Base-by-base conservation (phyloP, 2,888 invertebrate species). In the Spilarctia lutea region DNA sequence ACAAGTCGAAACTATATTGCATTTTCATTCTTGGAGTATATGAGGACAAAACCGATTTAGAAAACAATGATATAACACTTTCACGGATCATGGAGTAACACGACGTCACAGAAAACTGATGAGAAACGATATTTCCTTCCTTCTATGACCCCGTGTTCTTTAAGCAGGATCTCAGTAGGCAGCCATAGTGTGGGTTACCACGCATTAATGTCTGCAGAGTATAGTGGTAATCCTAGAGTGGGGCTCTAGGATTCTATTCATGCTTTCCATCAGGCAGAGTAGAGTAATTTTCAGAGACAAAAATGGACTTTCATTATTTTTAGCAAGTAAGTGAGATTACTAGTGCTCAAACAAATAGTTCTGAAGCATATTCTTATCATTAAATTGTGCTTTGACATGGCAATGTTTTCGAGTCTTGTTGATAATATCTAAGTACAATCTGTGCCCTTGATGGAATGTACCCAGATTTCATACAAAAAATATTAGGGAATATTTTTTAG, bases 1-100 rank as follows among this genome's bases (percentile, higher is more conserved):
- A 63, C 16, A 7, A 83, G 72, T n/a, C 93, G 93, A 80, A 79
- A 30, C n/a, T 24, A 65, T 33, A 24, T 24, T 35, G 8, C 35
- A 10, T 35, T 35, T 65, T 65, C 7, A 24, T 24, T 35, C 20
- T 24, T 35, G 4, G 10, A 13, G 65, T 18, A 11, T 7, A 65
- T 35, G 24, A 18, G 11, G 10, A 24, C 35, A 24, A 65, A 65
- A 65, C 16, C 30, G n/a, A 10, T n/a, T 2, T 13, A 56, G n/a
- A 56, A 11, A 13, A n/a, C 24, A 56, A 3, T 18, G 6, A 18
- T 20, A 3, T 52, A 24, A 56, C 11, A 56, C n/a, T 13, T n/a
- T 52, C 52, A 20, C 20, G 52, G 8, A n/a, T n/a, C 8, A n/a
- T 48, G 20, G 20, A 48, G 6, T 48, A 45, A 13, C 45, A 45